Percentiles rank a stretch among this genome's conserved stretches.
Conservation (phyloP, 2,797 vertebrate genomes). For the Ceyx erithaca region DNA sequence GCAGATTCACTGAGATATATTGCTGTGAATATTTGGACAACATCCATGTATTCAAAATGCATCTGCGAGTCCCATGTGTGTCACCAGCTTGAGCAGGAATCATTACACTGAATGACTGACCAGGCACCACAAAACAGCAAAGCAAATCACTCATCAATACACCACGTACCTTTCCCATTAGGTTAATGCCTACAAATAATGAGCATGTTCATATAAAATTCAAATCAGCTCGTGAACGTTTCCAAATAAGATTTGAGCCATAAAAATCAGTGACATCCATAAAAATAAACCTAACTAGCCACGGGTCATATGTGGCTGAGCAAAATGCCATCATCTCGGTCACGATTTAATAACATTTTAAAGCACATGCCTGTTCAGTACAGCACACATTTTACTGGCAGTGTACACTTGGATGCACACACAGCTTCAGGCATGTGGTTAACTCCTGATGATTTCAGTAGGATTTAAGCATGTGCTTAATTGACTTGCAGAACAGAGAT, state of each 20-base stretch:
- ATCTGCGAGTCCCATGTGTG: constrained; percentile 43
- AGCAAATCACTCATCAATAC: background rate
- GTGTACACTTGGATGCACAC: constrained; percentile 54
- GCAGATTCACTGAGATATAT: constrained; percentile 51
- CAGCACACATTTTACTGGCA: constrained; percentile 31
- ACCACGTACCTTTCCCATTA: background rate
- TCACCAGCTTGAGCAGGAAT: constrained; percentile 1
- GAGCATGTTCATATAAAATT: constrained; percentile 11
- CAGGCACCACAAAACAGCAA: background rate
- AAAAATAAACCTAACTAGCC: constrained; percentile 29
- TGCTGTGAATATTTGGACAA: constrained; percentile 57
- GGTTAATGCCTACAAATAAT: constrained; percentile 4
- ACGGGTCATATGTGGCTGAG: background rate
- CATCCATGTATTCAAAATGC: constrained; percentile 35
- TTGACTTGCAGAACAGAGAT: constrained; percentile 57
- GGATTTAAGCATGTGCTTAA: constrained; percentile 69
- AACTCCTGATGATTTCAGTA: constrained; percentile 50
- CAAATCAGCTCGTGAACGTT: background rate
- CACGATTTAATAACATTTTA: constrained; percentile 43
- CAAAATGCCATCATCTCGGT: constrained; percentile 34
- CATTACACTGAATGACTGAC: background rate
- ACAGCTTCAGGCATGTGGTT: constrained; percentile 60
- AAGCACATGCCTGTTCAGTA: constrained; percentile 9
- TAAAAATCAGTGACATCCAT: constrained; percentile 31
- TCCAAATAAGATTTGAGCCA: background rate